phyloP scores from a whole-genome alignment of 2,888 invertebrate genomes.

The Achlya flavicornis region DNA sequence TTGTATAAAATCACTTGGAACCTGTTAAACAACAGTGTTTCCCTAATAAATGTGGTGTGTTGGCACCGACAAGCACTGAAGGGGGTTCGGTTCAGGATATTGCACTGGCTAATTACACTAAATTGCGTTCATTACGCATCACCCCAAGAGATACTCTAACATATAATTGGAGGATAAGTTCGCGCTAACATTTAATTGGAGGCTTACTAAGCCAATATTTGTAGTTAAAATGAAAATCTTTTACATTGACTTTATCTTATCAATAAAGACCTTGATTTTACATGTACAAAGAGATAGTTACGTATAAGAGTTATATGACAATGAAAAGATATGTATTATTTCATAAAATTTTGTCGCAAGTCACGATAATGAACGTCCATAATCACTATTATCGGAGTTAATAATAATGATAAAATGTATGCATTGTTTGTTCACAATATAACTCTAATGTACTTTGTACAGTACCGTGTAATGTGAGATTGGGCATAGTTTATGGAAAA shows the following conservation, averaged over 20 bases:
- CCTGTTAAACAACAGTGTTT: not conserved
- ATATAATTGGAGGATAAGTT: not conserved
- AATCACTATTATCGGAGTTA: not conserved
- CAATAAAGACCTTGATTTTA: not conserved
- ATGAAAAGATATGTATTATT: not conserved
- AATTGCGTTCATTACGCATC: slow-evolving; percentile 39
- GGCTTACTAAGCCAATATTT: not conserved
- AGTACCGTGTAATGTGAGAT: too few species aligned
- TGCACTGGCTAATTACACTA: slow-evolving; percentile 50
- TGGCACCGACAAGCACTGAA: slow-evolving; percentile 61
- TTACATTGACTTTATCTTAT: not conserved
- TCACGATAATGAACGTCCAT: not conserved
- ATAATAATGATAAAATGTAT: not conserved
- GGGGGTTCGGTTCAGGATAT: slow-evolving; percentile 49
- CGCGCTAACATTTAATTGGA: not conserved
- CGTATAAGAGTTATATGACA: not conserved
- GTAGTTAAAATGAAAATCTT: not conserved
- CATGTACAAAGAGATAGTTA: not conserved
- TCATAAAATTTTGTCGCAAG: not conserved
- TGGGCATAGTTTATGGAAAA: too few species aligned
- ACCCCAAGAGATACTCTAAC: not conserved
- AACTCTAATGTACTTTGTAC: too few species aligned
- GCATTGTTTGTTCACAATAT: too few species aligned
- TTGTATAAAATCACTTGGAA: not conserved
- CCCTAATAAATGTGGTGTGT: slow-evolving; percentile 22